Conservation (phyloP, 2,113 vertebrate genomes). For the Nothoprocta perdicaria region DNA sequence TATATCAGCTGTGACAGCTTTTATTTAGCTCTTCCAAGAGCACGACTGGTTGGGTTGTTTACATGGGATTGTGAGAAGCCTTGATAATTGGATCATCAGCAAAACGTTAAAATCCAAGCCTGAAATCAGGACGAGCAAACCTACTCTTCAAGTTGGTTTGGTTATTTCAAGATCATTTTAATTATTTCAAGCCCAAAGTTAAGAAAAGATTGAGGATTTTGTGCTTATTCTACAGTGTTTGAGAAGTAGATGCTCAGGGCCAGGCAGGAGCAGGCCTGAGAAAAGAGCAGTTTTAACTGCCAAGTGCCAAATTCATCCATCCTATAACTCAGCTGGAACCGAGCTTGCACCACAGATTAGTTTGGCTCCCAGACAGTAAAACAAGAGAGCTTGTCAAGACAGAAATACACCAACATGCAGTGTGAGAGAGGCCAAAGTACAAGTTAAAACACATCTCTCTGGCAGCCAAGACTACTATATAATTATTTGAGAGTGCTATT, state of each 20-base stretch:
- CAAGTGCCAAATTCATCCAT: not conserved
- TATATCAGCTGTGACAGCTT: not conserved
- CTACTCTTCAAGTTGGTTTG: not conserved
- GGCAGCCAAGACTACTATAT: not conserved
- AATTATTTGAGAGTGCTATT: slow-evolving; percentile 1
- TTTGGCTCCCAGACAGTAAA: slow-evolving; percentile 26
- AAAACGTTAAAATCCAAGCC: not conserved
- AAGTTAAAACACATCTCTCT: slow-evolving; percentile 51
- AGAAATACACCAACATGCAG: not conserved
- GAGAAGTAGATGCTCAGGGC: slow-evolving; percentile 14
- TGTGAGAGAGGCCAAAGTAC: slow-evolving; percentile 39
- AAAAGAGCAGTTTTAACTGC: not conserved
- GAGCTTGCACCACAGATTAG: not conserved
- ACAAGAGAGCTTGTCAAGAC: slow-evolving; percentile 31
- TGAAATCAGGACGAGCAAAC: not conserved
- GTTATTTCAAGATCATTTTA: not conserved
- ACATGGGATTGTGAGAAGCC: not conserved
- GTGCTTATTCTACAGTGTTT: not conserved
- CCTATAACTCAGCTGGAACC: slow-evolving; percentile 17
- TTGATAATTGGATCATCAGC: not conserved
- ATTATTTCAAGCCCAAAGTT: not conserved
- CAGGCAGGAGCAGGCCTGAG: slow-evolving; percentile 7
- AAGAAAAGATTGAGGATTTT: slow-evolving; percentile 32
- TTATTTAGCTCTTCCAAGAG: not conserved
- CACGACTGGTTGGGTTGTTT: not conserved